Evolutionary conservation across 2,113 vertebrate genomes (phyloP).

Genomic region (Perca flavescens): DNA sequence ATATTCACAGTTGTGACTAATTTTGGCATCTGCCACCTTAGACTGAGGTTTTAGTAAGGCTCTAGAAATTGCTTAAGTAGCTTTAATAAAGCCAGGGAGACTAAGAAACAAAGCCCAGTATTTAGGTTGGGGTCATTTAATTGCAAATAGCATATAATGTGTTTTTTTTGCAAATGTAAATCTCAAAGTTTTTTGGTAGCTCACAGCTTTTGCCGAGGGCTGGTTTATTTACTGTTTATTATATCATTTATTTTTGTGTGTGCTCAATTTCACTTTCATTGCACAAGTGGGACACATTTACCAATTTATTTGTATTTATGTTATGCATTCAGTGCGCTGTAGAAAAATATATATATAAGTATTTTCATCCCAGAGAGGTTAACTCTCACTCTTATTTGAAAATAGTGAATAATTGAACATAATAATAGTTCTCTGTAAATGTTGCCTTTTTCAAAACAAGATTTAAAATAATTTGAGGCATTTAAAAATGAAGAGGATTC

Average conservation of each 20-base stretch:
- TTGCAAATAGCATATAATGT: slow-evolving; percentile 45
- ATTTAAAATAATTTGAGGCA: not conserved
- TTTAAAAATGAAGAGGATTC: not conserved
- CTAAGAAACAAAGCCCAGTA: slow-evolving; percentile 55
- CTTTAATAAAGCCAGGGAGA: slow-evolving; percentile 40
- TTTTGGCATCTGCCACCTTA: slow-evolving; percentile 35
- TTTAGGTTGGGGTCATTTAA: slow-evolving; percentile 62
- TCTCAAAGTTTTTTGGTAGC: slow-evolving; percentile 12
- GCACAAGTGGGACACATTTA: not conserved
- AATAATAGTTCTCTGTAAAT: not conserved
- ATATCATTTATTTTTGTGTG: slow-evolving; percentile 17
- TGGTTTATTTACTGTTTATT: slow-evolving; percentile 18
- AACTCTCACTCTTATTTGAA: not conserved
- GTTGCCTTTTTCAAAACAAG: fast-evolving
- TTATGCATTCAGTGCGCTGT: fast-evolving
- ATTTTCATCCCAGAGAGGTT: not conserved
- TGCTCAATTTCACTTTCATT: not conserved
- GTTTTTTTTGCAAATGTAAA: slow-evolving; percentile 41
- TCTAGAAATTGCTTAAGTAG: slow-evolving; percentile 49
- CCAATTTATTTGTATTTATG: not conserved
- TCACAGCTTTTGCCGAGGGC: slow-evolving; percentile 38
- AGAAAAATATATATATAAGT: not conserved
- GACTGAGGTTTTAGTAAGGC: slow-evolving; percentile 54
- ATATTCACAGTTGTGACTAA: slow-evolving; percentile 11
- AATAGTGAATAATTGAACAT: not conserved